phyloP scores from a whole-genome alignment of 1,140 invertebrate genomes.

The Patella vulgata region DNA sequence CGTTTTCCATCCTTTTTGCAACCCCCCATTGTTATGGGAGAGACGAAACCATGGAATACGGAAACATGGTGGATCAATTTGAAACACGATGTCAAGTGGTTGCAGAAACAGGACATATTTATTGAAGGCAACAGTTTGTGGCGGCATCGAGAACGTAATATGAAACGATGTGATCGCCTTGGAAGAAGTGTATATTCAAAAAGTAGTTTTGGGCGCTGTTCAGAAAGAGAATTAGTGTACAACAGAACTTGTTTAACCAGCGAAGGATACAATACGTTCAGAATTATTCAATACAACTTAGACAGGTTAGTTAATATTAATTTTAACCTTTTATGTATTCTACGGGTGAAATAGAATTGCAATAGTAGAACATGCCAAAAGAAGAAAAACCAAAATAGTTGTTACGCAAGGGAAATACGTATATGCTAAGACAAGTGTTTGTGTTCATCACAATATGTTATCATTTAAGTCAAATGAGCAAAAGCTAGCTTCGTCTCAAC shows the following conservation, averaged over 20 bases:
- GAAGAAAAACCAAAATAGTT: too few species aligned
- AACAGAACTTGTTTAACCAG: conserved; percentile 34
- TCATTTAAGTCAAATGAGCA: too few species aligned
- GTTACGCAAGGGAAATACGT: too few species aligned
- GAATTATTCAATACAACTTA: conserved; percentile 32
- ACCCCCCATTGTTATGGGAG: conserved; percentile 32
- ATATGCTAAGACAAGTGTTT: too few species aligned
- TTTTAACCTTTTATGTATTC: not conserved
- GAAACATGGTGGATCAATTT: conserved; percentile 46
- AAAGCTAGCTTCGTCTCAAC: too few species aligned
- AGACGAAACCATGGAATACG: conserved; percentile 40
- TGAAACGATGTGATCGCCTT: conserved; percentile 32
- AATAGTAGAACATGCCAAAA: too few species aligned
- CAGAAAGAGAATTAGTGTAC: conserved; percentile 34
- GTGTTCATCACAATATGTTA: too few species aligned
- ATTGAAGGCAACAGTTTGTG: conserved; percentile 24
- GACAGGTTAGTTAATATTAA: conserved; percentile 24
- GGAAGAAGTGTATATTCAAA: conserved; percentile 20
- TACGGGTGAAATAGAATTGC: too few species aligned
- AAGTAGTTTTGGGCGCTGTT: conserved; percentile 30
- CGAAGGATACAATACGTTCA: conserved; percentile 20
- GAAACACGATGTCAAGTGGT: conserved; percentile 35
- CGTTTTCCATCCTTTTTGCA: conserved; percentile 46
- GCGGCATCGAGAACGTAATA: conserved; percentile 32
- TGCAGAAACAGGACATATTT: conserved; percentile 49